A percentile compares a stretch with the other conserved stretches of the same genome.
phyloP scores from a whole-genome alignment of 2,797 vertebrate species.

The Xyrichtys novacula region DNA sequence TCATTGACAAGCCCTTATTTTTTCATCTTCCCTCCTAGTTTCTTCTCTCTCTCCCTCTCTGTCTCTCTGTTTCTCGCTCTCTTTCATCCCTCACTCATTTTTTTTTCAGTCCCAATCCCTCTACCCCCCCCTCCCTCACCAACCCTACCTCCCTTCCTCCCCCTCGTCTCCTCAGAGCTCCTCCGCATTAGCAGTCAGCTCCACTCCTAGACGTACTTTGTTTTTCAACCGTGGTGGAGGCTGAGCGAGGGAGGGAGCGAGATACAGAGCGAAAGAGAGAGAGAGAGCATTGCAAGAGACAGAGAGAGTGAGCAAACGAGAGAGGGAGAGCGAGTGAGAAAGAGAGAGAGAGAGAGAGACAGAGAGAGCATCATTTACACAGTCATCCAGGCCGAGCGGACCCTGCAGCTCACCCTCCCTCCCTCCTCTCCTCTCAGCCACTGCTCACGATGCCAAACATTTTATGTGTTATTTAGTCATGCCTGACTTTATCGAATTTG shows the following conservation, averaged over 20 bases:
- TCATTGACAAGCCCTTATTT: constrained; percentile 67
- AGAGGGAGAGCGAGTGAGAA: constrained; percentile 29
- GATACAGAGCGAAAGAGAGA: constrained; percentile 39
- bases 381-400: constrained; percentile 55
- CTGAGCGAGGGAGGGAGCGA: constrained; percentile 60
- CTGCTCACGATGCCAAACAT: constrained; percentile 79
- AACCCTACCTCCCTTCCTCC: constrained; percentile 11
- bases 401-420: constrained; percentile 50
- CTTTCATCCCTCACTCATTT: constrained; percentile 65
- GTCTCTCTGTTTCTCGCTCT: constrained; percentile 29
- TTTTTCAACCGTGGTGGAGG: constrained; percentile 83
- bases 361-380: constrained; percentile 72
- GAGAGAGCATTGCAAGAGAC: no score
- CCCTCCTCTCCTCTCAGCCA: constrained; percentile 52
- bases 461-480: constrained; percentile 85
- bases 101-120: constrained; percentile 48
- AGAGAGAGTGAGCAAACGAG: constrained; percentile 1
- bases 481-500: constrained; percentile 84
- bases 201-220: constrained; percentile 82
- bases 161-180: constrained; percentile 70
- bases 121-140: neutral
- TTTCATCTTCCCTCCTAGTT: constrained; percentile 62
- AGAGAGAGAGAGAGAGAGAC: constrained; percentile 33
- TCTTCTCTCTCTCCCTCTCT: constrained; percentile 31
- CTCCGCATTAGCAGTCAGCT: constrained; percentile 85